Percentiles rank a stretch among this genome's conserved stretches.
Conservation (phyloP, 2,888 invertebrate species). For the Nymphalis polychloros region DNA sequence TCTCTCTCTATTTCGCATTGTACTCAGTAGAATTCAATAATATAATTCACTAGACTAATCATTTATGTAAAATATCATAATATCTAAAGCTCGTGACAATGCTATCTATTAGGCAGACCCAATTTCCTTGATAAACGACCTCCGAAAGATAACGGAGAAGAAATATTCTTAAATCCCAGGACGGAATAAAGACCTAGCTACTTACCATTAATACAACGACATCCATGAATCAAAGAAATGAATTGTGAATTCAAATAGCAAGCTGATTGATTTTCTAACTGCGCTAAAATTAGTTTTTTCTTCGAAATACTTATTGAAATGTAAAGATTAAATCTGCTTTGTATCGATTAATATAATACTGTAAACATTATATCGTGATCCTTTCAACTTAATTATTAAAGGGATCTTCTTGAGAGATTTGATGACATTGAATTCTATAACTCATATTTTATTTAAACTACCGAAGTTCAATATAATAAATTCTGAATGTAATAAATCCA, state of each 20-base stretch:
- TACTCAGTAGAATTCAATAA: not conserved
- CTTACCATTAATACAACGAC: constrained; percentile 62
- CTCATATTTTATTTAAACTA: no score
- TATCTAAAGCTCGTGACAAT: constrained; percentile 44
- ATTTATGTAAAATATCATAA: constrained; percentile 34
- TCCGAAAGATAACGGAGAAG: constrained; percentile 55
- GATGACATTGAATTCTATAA: no score
- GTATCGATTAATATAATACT: not conserved
- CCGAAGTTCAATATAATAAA: no score
- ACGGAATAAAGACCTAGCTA: constrained; percentile 50
- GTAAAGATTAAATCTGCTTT: not conserved
- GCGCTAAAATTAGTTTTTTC: constrained; percentile 12
- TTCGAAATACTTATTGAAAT: not conserved
- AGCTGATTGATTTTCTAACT: constrained; percentile 54
- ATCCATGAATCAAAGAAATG: constrained; percentile 65
- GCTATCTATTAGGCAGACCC: constrained; percentile 56
- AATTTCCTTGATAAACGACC: constrained; percentile 64
- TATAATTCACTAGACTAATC: constrained; percentile 14
- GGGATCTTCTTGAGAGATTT: no score
- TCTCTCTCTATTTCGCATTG: not conserved
- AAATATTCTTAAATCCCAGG: constrained; percentile 55
- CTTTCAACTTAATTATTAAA: not conserved
- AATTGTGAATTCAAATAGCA: constrained; percentile 56
- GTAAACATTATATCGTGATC: not conserved
- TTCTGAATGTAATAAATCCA: no score